Base-by-base conservation (phyloP, 1,140 invertebrate species). In the Streblospio benedicti region DNA sequence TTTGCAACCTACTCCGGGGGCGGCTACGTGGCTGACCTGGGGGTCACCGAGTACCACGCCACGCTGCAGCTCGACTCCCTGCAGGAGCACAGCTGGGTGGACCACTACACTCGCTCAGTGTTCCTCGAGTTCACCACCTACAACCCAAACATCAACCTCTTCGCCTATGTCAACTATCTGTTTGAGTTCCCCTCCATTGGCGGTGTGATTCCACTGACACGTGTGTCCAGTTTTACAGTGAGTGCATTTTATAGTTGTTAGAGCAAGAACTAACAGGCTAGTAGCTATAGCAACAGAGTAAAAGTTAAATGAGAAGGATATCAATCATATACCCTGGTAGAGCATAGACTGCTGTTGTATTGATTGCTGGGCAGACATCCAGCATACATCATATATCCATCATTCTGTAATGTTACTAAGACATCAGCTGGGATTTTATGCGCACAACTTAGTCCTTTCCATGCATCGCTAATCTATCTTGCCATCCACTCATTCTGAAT, bases 61-160 rank as follows among this genome's bases (percentile, higher is more conserved):
- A 33, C 18, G n/a, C 16, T 6, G 6, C 20, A 38, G 33, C 9
- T 43, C n/a, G 9, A 16, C 9, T n/a, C 35, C 12, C 38, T 56
- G 9, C 31, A 25, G 6, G 53, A 32, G 3, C 35, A 43, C 23
- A 30, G 43, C 9, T 56, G 53, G 83, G 78, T 83, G 18, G 83
- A 84, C 62, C 63, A 70, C 53, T 70, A 77, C 49, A 84, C 83
- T 1, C 62, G 83, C 60, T 82, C 81, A 4, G 72, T 84, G 6
- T 79, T 83, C 59, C 70, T 82, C 2, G 82, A 84, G 63, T 83
- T 84, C 65, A 81, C 82, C 4, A 73, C 79, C 14, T 84, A 83
- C 67, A 84, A 84, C 67, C 77, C 45, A 14, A 50, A 35, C 44
- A 35, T 35, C 30, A 52, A 76, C 52, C 51, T 73, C 56, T 75